Evolutionary conservation across 2,888 invertebrate genomes (phyloP), one percentile per base, ranked within the genome.

Genomic region (Oligia fasciuncula): DNA sequence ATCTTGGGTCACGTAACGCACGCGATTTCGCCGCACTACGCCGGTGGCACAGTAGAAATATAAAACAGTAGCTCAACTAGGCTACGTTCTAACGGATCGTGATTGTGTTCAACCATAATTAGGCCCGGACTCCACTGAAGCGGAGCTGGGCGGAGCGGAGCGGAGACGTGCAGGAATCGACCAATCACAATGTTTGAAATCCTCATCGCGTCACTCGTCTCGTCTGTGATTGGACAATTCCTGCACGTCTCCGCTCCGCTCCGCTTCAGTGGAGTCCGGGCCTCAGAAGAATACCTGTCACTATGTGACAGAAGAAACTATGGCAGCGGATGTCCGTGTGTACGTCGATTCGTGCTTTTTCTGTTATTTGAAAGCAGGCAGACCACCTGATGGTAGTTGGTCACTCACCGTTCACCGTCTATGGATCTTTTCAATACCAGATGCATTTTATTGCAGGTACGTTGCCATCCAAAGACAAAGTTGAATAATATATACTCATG

Each of bases 1-100:
- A 85, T 86, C 87, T 85, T 66, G 73, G 89, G 88, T 90, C 90
- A 90, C 87, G 88, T 85, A 85, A 88, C 83, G 81, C 91, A 91
- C 91, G 91, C 91, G 88, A 91, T 90, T 85, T 82, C 78, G 81
- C 80, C 74, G 83, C 72, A 79, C 78, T 74, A 81, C 72, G 75
- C 76, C 65, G 72, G 29, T 66, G 29, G 17, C 60, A 84, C 84
- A 63, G 67, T 57, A 8, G 0, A 54, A 23, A 63, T 78, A 29
- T 75, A 19, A n/a, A 49, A 13, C 62, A 80, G 80, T 84, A 80
- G 2, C 0, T 1, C 79, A 54, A 80, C 46, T 54, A 62, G 46
- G 43, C 23, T 54, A 46, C 3, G 23, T 17, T 63, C 40, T 23
- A 65, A 43, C 29, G 78, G 35, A 19, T 4, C 1, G 6, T 40